These are phyloP conservation scores for Danionella cerebrum DNA, from an alignment of 2,113 vertebrate species.

Conservation along the genomic window DNA sequence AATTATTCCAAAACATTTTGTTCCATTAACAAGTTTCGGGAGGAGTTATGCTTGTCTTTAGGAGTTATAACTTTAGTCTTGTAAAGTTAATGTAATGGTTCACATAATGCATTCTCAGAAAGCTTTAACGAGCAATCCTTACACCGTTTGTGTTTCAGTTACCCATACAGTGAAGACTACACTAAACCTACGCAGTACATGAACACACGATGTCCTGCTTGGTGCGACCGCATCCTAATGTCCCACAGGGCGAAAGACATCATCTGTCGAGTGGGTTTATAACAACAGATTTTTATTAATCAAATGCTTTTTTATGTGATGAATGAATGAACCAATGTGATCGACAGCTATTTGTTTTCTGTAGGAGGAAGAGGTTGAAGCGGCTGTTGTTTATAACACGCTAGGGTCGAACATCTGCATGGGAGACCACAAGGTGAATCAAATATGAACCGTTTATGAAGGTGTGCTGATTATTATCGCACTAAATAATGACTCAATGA, in stretches of 20 bases:
- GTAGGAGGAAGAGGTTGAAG: slow-evolving; percentile 50
- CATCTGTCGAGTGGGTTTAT: slow-evolving; percentile 55
- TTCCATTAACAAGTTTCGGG: too few relatives aligned
- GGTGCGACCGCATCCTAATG: slow-evolving; percentile 76
- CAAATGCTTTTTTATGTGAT: not conserved
- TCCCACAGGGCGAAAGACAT: slow-evolving; percentile 53
- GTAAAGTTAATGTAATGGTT: too few relatives aligned
- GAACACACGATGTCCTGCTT: slow-evolving; percentile 74
- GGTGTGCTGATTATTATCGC: not conserved
- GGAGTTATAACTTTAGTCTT: too few relatives aligned
- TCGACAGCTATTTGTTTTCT: slow-evolving; percentile 16
- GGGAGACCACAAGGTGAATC: slow-evolving; percentile 75
- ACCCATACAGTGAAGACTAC: slow-evolving; percentile 74
- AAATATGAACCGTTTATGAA: not conserved
- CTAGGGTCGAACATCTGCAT: slow-evolving; percentile 69
- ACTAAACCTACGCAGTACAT: slow-evolving; percentile 70
- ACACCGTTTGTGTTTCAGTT: slow-evolving; percentile 48
- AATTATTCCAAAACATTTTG: too few relatives aligned
- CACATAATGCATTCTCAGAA: too few relatives aligned
- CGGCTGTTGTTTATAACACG: slow-evolving; percentile 59
- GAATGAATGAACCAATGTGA: too few relatives aligned
- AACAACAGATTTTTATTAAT: not conserved
- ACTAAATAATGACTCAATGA: too few relatives aligned
- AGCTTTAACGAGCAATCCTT: too few relatives aligned
- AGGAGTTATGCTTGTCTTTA: too few relatives aligned